A percentile compares a stretch with the other conserved stretches of the same genome.
Evolutionary conservation across 2,113 vertebrate genomes (phyloP).

Genomic region (Pseudonaja textilis): DNA sequence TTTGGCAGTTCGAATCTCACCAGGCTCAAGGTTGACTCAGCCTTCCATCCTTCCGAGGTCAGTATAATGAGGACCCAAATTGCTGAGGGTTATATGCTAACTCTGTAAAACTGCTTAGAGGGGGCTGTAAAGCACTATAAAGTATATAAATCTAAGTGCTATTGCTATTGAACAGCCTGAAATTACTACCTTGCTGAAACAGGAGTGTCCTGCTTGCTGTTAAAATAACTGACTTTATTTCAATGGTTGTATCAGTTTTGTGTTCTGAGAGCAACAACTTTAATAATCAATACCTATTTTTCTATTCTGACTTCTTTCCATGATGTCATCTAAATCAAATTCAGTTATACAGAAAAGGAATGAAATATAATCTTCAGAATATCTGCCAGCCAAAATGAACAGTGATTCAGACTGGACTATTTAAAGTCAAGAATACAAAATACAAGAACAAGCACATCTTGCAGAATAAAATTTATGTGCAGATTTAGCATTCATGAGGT

Average conservation of each 20-base stretch:
- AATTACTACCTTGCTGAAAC: neutral
- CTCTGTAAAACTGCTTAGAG: too few species aligned
- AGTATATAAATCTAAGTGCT: too few species aligned
- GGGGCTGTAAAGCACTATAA: too few species aligned
- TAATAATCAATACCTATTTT: neutral
- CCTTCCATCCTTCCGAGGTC: too few species aligned
- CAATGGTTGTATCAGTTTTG: rapidly evolving
- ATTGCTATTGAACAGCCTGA: neutral
- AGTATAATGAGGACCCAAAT: too few species aligned
- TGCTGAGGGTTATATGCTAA: too few species aligned
- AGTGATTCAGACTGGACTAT: neutral
- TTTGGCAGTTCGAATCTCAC: too few species aligned
- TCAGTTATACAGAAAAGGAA: neutral
- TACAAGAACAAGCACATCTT: neutral
- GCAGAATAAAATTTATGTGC: neutral
- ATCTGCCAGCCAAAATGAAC: neutral
- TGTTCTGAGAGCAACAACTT: neutral
- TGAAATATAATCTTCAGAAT: neutral
- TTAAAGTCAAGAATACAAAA: constrained; percentile 1
- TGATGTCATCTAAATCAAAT: neutral
- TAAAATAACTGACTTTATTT: neutral
- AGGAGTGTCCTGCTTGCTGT: neutral
- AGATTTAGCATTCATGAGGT: neutral
- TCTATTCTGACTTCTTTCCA: constrained; percentile 3
- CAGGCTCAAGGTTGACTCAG: too few species aligned